Base-by-base conservation (phyloP, 2,888 invertebrate genomes). In the Limnephilus auricula region DNA sequence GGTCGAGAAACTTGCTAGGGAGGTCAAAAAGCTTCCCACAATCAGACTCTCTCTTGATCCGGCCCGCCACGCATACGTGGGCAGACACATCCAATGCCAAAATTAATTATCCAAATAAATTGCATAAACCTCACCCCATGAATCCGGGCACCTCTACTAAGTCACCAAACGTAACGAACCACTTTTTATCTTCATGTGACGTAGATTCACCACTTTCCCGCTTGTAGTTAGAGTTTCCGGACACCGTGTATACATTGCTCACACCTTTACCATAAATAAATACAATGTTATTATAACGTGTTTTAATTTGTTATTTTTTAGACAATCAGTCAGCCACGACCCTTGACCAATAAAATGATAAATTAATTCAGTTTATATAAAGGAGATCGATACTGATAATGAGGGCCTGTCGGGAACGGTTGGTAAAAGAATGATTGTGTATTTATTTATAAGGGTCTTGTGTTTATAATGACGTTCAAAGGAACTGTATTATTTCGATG, bases 371-470 rank as follows among this genome's bases (percentile, higher is more conserved):
- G 13, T 30, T 45, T 31, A 13, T 86, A 30, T n/a, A 30, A 50
- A 50, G 12, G n/a, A 37, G 45, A 50, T 86, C 86, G 15, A 86
- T 86, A 86, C 50, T 50, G 50, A 50, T 50, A 50, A 50, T 50
- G 50, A 32, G 32, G 86, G n/a, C 50, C 50, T 86, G 86, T 86
- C 86, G 30, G 34, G 31, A 30, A 30, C 15, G 12, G 13, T 86
- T 12, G 13, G 12, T 30, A 31, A 9, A 86, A 86, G 90, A 91
- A 90, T 87, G 91, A 91, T 91, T 45, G 86, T 34, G 18, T 91
- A 91, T 91, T 91, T 86, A 91, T 91, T 79, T 91, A 80, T 89
- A 79, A 79, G 87, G 65, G 80, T 80, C 30, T 79, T 50, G 79
- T 65, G 25, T 65, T 83, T 45, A 86, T 79, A 90, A 87, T 79